A percentile compares a stretch with the other conserved stretches of the same genome.
Evolutionary conservation across 2,888 invertebrate genomes (phyloP).

Genomic region (Theristus sp.): DNA sequence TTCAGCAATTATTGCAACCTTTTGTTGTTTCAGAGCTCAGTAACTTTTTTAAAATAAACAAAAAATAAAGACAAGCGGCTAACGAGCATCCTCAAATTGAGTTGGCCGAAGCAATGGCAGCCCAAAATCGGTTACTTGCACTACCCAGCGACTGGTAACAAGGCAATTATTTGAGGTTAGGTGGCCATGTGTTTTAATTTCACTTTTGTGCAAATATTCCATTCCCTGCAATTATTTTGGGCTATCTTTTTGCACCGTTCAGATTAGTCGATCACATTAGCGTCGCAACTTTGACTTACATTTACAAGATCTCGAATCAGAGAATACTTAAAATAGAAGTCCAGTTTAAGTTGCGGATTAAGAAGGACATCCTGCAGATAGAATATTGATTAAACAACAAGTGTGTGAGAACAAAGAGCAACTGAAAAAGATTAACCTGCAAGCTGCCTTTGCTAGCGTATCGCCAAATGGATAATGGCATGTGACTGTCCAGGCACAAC

Average conservation of each 20-base stretch:
- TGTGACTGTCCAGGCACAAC: constrained; percentile 2
- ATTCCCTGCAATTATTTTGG: constrained; percentile 6
- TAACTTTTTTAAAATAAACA: not conserved
- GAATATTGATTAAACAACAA: not conserved
- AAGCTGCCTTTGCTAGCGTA: constrained; percentile 5
- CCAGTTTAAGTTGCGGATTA: not conserved
- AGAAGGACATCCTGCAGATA: constrained; percentile 5
- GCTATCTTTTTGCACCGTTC: no score
- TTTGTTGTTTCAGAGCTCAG: no score
- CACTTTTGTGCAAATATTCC: constrained; percentile 4
- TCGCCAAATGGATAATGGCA: constrained; percentile 1
- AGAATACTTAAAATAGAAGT: constrained; percentile 8
- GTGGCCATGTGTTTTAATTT: constrained; percentile 6
- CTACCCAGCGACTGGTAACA: constrained; percentile 9
- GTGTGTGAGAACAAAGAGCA: not conserved
- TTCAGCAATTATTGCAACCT: no score
- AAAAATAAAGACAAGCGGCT: not conserved
- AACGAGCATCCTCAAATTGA: not conserved
- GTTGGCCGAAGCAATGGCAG: not conserved
- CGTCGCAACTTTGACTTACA: no score
- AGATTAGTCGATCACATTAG: no score
- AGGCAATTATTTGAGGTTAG: constrained; percentile 8
- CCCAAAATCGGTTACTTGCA: constrained; percentile 7
- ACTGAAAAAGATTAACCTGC: not conserved
- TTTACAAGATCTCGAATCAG: constrained; percentile 4